These are phyloP conservation scores for Resseliella maxima DNA, from an alignment of 2,888 invertebrate species.

Conservation along the genomic window DNA sequence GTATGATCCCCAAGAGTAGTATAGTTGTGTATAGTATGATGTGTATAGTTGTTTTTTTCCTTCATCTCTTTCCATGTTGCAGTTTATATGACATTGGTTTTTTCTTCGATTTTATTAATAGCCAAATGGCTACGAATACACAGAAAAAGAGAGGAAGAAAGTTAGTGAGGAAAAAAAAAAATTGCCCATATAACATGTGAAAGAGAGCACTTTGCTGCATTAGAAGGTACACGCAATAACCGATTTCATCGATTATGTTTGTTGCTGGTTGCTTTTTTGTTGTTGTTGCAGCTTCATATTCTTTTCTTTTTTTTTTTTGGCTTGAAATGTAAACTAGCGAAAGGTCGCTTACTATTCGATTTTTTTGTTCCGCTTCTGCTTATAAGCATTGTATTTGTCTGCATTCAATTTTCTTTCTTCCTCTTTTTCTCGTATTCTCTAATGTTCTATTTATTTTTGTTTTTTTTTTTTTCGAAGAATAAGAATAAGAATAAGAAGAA, in stretches of 20 bases:
- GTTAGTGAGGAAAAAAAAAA: neutral
- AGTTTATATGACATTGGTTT: neutral
- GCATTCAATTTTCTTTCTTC: neutral
- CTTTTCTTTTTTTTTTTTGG: neutral
- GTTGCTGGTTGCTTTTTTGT: neutral
- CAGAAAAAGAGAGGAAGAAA: too few relatives aligned
- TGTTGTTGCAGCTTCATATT: neutral
- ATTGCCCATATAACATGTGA: neutral
- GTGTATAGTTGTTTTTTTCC: neutral
- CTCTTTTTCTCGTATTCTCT: neutral
- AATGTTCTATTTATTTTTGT: slow-evolving; percentile 17
- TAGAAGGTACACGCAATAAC: slow-evolving; percentile 41
- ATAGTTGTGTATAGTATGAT: too few relatives aligned
- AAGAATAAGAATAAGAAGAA: neutral
- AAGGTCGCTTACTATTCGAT: slow-evolving; percentile 17
- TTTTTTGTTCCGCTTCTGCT: neutral
- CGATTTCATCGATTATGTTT: slow-evolving; percentile 32
- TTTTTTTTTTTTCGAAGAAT: neutral
- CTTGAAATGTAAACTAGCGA: slow-evolving; percentile 13
- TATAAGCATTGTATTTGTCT: neutral
- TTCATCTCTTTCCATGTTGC: neutral
- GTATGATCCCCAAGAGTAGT: neutral
- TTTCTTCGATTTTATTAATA: slow-evolving; percentile 1
- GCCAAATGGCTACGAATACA: too few relatives aligned
- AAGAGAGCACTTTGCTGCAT: neutral